These are phyloP conservation scores for Allacma fusca DNA, from an alignment of 2,888 invertebrate genomes.

Conservation along the genomic window DNA sequence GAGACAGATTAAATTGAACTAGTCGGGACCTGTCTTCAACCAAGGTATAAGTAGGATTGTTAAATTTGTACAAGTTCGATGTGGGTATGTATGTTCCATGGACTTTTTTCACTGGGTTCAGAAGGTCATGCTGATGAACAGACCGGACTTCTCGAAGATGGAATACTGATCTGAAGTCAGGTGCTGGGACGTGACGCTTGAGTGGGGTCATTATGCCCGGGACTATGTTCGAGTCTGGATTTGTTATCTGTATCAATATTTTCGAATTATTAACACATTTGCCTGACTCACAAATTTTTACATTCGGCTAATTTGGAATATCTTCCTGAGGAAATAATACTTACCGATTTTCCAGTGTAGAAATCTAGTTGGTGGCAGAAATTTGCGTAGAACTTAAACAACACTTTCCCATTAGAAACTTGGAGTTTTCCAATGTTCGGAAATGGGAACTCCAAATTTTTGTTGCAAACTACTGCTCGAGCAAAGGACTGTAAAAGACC, in stretches of 20 bases:
- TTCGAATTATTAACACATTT: too few species aligned
- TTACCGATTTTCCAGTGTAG: slow-evolving; percentile 33
- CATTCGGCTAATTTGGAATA: too few species aligned
- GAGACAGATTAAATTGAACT: background rate
- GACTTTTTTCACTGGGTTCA: background rate
- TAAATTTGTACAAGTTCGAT: background rate
- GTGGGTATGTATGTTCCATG: background rate
- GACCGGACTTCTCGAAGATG: slow-evolving; percentile 54
- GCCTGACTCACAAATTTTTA: too few species aligned
- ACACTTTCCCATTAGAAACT: slow-evolving; percentile 41
- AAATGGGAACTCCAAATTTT: slow-evolving; percentile 48
- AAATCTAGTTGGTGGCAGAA: slow-evolving; percentile 50
- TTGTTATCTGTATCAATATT: slow-evolving; percentile 3
- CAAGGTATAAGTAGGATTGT: background rate
- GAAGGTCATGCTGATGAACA: slow-evolving; percentile 41
- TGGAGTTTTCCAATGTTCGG: slow-evolving; percentile 52
- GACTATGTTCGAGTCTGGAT: slow-evolving; percentile 31
- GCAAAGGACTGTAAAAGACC: slow-evolving; percentile 50
- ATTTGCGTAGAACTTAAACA: slow-evolving; percentile 54
- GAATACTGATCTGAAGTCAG: slow-evolving; percentile 53
- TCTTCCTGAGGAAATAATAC: too few species aligned
- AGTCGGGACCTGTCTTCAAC: background rate
- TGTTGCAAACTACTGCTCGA: slow-evolving; percentile 49
- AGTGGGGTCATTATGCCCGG: slow-evolving; percentile 57
- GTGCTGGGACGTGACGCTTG: slow-evolving; percentile 48